These are phyloP conservation scores for Drosophila elegans DNA, from an alignment of 1,140 invertebrate genomes.

Conservation along the genomic window DNA sequence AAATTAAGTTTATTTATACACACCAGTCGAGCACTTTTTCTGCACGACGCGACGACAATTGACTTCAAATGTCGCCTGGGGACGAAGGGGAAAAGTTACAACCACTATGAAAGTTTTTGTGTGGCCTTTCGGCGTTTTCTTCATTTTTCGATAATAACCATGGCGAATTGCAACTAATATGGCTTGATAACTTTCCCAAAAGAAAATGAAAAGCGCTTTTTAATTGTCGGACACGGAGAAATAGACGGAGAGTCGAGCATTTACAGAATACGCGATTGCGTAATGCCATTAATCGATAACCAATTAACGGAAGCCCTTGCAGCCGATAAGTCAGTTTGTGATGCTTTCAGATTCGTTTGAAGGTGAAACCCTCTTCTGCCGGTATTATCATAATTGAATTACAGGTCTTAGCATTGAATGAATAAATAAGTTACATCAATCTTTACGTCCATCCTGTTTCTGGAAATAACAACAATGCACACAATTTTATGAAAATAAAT, in stretches of 20 bases:
- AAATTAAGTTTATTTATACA: slow-evolving; percentile 73
- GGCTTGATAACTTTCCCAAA: slow-evolving; percentile 75
- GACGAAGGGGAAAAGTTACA: slow-evolving; percentile 66
- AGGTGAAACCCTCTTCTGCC: slow-evolving; percentile 45
- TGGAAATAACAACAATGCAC: no score
- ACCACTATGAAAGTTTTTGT: slow-evolving; percentile 71
- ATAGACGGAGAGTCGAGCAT: slow-evolving; percentile 1
- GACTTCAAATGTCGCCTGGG: slow-evolving; percentile 72
- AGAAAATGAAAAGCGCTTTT: slow-evolving; percentile 76
- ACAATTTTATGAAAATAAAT: no score
- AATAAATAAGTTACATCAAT: no score
- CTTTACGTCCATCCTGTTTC: no score
- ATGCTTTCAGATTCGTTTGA: slow-evolving; percentile 66
- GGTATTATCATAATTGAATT: neutral
- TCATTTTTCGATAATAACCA: slow-evolving; percentile 78
- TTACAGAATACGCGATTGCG: slow-evolving; percentile 61
- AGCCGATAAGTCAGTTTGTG: slow-evolving; percentile 58
- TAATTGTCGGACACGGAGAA: slow-evolving; percentile 21
- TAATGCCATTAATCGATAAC: slow-evolving; percentile 70
- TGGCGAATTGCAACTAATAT: slow-evolving; percentile 75
- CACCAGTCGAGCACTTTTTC: slow-evolving; percentile 58
- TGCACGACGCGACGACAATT: slow-evolving; percentile 74
- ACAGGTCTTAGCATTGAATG: neutral
- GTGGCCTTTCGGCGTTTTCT: slow-evolving; percentile 57
- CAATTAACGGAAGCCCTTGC: slow-evolving; percentile 52